These are phyloP conservation scores for Marasmarcha lunaedactyla DNA, from an alignment of 2,888 invertebrate species.

Conservation along the genomic window DNA sequence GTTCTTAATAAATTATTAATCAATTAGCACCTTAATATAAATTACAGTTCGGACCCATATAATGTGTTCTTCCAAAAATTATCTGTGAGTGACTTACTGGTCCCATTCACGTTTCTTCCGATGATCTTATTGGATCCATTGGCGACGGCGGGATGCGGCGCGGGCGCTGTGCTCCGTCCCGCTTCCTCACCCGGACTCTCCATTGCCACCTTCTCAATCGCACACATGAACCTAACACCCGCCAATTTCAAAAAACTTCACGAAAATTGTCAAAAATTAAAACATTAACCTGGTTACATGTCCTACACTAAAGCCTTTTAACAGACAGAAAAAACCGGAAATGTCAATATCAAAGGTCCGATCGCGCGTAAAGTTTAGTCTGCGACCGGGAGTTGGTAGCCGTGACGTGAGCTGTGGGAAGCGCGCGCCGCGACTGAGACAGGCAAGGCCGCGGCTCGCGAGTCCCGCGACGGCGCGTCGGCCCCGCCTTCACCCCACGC, in stretches of 20 bases:
- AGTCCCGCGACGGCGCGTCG: constrained; percentile 48
- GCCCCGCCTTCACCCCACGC: constrained; percentile 60
- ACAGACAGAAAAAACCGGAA: constrained; percentile 4
- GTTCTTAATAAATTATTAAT: too few species aligned
- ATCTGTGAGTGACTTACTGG: constrained; percentile 62
- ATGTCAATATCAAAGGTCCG: background rate
- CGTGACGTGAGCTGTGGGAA: constrained; percentile 43
- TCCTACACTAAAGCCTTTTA: background rate
- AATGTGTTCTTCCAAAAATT: too few species aligned
- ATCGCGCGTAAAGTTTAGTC: constrained; percentile 20
- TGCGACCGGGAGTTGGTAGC: constrained; percentile 27
- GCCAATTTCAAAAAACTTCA: constrained; percentile 50
- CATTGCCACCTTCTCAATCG: constrained; percentile 57
- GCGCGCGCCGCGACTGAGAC: constrained; percentile 52
- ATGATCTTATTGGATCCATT: constrained; percentile 73
- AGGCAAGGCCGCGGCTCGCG: constrained; percentile 37
- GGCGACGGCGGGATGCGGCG: constrained; percentile 49
- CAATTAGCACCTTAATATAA: too few species aligned
- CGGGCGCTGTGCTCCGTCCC: constrained; percentile 49
- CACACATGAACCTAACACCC: constrained; percentile 50
- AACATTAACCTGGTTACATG: background rate
- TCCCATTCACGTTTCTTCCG: constrained; percentile 75
- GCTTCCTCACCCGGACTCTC: constrained; percentile 63
- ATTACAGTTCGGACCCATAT: too few species aligned
- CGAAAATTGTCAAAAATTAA: constrained; percentile 18